Base-by-base conservation (phyloP, 2,888 invertebrate genomes). In the Drosophila melanosoma region DNA sequence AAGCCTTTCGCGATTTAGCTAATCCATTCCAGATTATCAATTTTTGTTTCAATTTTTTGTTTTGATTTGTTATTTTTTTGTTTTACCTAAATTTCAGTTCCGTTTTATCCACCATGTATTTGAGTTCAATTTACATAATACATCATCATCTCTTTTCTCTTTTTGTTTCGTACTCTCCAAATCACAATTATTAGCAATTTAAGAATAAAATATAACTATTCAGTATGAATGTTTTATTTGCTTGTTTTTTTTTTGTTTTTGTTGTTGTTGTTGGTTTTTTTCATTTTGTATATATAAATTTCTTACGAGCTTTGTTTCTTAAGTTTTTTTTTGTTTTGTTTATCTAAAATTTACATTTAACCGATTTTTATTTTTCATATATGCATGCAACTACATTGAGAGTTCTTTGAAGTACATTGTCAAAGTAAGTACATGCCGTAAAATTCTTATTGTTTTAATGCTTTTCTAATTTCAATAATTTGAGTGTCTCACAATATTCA, bases 121-220 rank as follows among this genome's bases (percentile, higher is more conserved):
- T 71, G 58, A 77, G 71, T 79, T 79, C 56, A 79, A 70, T 79
- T 66, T 84, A 82, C 85, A 85, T 79, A 82, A 70, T 76, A 69
- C 74, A 76, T 48, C 54, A 58, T 68, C 40, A 23, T 67, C 53
- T 61, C 49, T 59, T 73, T 59, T 76, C 54, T 66, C 57, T 65
- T 66, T 66, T 78, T 57, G 56, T 77, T 85, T 91, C 87, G 81
- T 88, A 89, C 88, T 91, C 83, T 91, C 91, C 91, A 84, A 91
- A 91, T 91, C 91, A 91, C 91, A 90, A 86, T 90, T 84, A 91
- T 86, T 89, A 85, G 81, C 79, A 87, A 89, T 82, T 90, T 83
- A 88, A 85, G 83, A 89, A 85, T 89, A 89, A 86, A 85, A 85
- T 89, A 89, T 81, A 86, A 73, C 90, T 87, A 88, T 79, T 79